Conservation (phyloP, 2,113 vertebrate genomes). For the Psephotus haematonotus region DNA sequence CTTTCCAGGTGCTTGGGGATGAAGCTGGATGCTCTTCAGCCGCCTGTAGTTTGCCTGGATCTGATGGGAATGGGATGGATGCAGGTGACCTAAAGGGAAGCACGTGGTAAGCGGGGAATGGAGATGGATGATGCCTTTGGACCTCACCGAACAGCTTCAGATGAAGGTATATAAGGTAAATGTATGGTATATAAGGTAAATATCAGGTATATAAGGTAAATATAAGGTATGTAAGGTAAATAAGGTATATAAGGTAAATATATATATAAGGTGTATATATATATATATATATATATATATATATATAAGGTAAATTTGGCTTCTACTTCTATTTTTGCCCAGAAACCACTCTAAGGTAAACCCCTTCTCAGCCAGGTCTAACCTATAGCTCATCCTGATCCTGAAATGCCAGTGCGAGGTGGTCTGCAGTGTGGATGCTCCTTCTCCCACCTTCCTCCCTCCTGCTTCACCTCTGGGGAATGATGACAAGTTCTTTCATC, state of each 20-base stretch:
- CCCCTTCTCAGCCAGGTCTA: not conserved
- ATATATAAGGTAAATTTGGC: not conserved
- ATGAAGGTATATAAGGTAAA: not conserved
- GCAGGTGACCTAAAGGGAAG: not conserved
- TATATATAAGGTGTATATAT: too few relatives aligned
- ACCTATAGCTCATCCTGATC: not conserved
- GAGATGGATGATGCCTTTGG: not conserved
- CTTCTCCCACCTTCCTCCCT: not conserved
- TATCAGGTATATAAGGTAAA: too few relatives aligned
- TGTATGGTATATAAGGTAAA: too few relatives aligned
- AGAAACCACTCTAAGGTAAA: not conserved
- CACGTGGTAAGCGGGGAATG: fast-evolving
- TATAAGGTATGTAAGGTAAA: too few relatives aligned
- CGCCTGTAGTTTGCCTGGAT: not conserved
- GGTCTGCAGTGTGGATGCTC: not conserved
- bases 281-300: too few relatives aligned
- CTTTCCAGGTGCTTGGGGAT: not conserved
- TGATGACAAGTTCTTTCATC: not conserved
- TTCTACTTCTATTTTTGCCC: not conserved
- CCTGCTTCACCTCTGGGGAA: not conserved
- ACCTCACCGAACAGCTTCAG: not conserved
- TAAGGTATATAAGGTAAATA: too few relatives aligned
- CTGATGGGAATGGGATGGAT: not conserved
- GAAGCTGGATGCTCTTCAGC: not conserved
- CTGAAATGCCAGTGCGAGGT: not conserved